Percentiles rank a stretch among this genome's conserved stretches.
Conservation (phyloP, 2,888 invertebrate genomes). For the Pachliopta kotzebuea region DNA sequence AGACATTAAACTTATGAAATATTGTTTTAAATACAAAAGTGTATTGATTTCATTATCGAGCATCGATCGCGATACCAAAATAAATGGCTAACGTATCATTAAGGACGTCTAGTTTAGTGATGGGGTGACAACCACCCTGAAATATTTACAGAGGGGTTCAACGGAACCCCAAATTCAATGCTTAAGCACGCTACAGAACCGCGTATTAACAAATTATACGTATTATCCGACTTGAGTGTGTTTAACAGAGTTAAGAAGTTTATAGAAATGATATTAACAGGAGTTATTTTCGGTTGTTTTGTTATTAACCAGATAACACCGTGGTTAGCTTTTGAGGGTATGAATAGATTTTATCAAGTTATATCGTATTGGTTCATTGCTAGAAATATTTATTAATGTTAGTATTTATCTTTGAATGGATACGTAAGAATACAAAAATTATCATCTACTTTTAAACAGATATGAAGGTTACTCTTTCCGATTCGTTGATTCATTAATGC, state of each 20-base stretch:
- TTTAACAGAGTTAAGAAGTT: slow-evolving; percentile 28
- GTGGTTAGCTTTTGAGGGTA: too few relatives aligned
- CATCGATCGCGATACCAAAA: slow-evolving; percentile 23
- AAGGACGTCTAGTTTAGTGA: slow-evolving; percentile 14
- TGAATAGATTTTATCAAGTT: too few relatives aligned
- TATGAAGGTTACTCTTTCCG: too few relatives aligned
- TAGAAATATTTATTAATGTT: too few relatives aligned
- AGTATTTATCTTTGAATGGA: too few relatives aligned
- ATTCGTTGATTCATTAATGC: background rate
- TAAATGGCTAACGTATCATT: slow-evolving; percentile 29
- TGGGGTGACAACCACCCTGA: slow-evolving; percentile 28
- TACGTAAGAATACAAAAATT: too few relatives aligned
- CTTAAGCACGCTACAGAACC: slow-evolving; percentile 42
- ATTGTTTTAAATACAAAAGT: background rate
- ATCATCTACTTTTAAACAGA: too few relatives aligned
- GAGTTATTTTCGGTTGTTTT: background rate
- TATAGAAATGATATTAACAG: slow-evolving; percentile 17
- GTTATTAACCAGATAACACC: too few relatives aligned
- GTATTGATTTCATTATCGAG: slow-evolving; percentile 1
- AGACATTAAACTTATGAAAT: too few relatives aligned
- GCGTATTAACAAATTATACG: slow-evolving; percentile 51
- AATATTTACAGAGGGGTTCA: slow-evolving; percentile 29
- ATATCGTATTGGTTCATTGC: too few relatives aligned
- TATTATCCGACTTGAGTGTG: slow-evolving; percentile 32
- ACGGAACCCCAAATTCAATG: slow-evolving; percentile 44